These are phyloP conservation scores for Capitella teleta DNA, from an alignment of 1,140 invertebrate species.

Conservation along the genomic window DNA sequence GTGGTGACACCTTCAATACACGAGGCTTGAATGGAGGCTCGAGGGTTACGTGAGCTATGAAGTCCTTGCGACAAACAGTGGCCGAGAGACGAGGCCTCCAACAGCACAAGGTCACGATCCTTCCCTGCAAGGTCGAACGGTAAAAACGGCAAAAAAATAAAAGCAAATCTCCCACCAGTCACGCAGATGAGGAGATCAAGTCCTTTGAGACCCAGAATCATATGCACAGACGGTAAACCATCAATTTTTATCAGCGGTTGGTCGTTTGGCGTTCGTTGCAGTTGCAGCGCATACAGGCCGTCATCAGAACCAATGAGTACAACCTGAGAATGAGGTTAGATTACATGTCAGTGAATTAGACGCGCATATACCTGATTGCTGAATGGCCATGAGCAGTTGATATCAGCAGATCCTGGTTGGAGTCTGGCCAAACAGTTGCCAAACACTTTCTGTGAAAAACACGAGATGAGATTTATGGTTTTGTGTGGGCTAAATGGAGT, in stretches of 20 bases:
- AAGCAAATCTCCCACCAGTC: neutral
- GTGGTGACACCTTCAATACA: neutral
- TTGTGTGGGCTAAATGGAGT: no score
- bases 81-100: neutral
- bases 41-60: neutral
- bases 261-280: constrained; percentile 51
- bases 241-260: neutral
- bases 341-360: no score
- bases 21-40: neutral
- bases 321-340: constrained; percentile 32
- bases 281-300: constrained; percentile 45
- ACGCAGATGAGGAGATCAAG: neutral
- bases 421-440: no score
- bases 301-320: constrained; percentile 48
- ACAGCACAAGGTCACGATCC: no score
- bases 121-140: no score
- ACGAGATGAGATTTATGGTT: no score
- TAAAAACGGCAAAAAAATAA: no score
- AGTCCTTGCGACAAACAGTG: neutral
- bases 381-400: no score
- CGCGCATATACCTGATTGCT: no score
- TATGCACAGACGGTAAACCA: neutral
- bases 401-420: no score
- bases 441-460: no score
- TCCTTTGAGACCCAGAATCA: neutral